Base-by-base conservation (phyloP, 2,113 vertebrate species). In the Saguinus midas region DNA sequence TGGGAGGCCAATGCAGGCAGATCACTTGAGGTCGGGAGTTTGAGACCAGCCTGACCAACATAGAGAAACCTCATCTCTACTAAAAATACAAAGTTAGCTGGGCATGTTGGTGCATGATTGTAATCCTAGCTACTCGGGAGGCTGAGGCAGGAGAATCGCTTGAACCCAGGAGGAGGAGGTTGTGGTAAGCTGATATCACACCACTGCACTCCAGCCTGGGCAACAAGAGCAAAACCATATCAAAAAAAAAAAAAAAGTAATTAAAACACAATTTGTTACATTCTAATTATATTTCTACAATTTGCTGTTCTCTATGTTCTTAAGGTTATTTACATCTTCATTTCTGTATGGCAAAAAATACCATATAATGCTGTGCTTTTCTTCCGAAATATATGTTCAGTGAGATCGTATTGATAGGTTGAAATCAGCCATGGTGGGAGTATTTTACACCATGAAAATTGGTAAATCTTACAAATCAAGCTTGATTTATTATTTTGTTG, bases 211-310 rank as follows among this genome's bases (percentile, higher is more conserved):
- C 52, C 14, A 52, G 52, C 16, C 52, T 52, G 52, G 16, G 52
- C 52, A 52, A 52, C 52, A 52, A 52, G 52, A 52, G 16, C 52
- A 52, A 52, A 52, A 52, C 16, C 52, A 52, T 52, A 16, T 18
- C 13, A 50, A 50, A 52, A 52, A 52, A 52, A 87, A 92, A 72
- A 27, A 52, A 87, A 92, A 72, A 27, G 25, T 64, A 84, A 64
- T 81, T 79, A 40, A 93, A 94, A 87, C 48, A 94, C 83, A 72
- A 95, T 58, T 52, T 13, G 66, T 66, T 5, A 35, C 57, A 95
- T 96, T 85, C 52, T 83, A 68, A 78, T 89, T 75, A 35, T 45
- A 76, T 87, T 82, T 21, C 37, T 61, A 32, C 27, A 87, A 45
- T 84, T 87, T 87, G 50, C 13, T 40, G 70, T 78, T 88, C 45